Evolutionary conservation across 2,113 vertebrate species (phyloP).

Genomic region (Semnornis frantzii): DNA sequence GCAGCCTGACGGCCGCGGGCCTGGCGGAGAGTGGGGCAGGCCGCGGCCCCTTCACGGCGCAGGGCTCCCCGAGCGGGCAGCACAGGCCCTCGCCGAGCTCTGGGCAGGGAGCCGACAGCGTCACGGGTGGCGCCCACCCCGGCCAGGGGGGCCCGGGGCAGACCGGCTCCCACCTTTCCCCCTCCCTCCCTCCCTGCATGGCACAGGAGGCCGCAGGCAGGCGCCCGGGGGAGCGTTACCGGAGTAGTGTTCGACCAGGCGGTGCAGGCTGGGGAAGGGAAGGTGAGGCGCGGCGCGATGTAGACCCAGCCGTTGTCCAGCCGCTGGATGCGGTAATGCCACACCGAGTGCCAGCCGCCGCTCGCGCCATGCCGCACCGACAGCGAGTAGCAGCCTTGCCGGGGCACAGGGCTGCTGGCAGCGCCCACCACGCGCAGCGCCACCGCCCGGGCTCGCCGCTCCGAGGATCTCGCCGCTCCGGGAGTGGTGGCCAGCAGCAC

Average conservation of each 20-base stretch:
- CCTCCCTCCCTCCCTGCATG: background rate
- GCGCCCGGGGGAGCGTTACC: slow-evolving; percentile 51
- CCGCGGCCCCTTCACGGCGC: slow-evolving; percentile 54
- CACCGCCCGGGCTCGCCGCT: fast-evolving
- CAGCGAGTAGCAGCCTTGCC: slow-evolving; percentile 82
- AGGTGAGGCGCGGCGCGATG: slow-evolving; percentile 82
- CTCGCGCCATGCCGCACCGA: slow-evolving; percentile 71
- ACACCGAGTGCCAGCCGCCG: slow-evolving; percentile 67
- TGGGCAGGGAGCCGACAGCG: background rate
- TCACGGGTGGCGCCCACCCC: background rate
- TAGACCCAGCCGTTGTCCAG: slow-evolving; percentile 85
- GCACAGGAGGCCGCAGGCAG: background rate
- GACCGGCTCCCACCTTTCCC: fast-evolving
- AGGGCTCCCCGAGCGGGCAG: slow-evolving; percentile 78
- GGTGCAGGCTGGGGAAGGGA: slow-evolving; percentile 83
- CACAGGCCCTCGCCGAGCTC: slow-evolving; percentile 79
- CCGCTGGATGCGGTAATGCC: slow-evolving; percentile 82
- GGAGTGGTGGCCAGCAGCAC: fast-evolving
- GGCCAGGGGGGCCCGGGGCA: fast-evolving
- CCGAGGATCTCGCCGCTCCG: fast-evolving
- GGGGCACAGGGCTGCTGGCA: fast-evolving
- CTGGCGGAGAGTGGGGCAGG: background rate
- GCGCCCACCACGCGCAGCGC: no score
- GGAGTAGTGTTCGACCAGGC: slow-evolving; percentile 85
- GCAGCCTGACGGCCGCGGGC: slow-evolving; percentile 63